These are phyloP conservation scores for Semnornis frantzii DNA, from an alignment of 2,113 vertebrate species.

Conservation along the genomic window DNA sequence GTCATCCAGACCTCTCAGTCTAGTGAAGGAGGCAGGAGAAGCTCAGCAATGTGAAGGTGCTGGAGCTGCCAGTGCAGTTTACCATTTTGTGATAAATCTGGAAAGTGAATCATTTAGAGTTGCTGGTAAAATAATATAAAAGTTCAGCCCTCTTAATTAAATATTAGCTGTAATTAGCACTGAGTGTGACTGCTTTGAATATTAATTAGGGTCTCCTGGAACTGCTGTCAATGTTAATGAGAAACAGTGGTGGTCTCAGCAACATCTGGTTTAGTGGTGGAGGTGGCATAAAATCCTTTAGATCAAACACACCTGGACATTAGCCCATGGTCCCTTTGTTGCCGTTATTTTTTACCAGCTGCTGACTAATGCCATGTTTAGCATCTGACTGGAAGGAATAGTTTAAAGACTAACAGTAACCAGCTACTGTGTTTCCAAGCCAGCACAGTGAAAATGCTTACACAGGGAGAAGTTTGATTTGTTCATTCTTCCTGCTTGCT, in stretches of 20 bases:
- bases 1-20: background rate
- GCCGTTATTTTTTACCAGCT: background rate
- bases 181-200: conserved; percentile 75
- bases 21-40: background rate
- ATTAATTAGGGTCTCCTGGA: conserved; percentile 76
- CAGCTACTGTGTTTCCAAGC: background rate
- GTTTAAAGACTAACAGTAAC: background rate
- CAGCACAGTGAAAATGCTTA: background rate
- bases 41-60: background rate
- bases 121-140: conserved; percentile 55
- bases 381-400: background rate
- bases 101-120: conserved; percentile 30
- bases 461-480: background rate
- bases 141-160: conserved; percentile 80
- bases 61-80: background rate
- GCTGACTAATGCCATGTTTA: background rate
- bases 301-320: background rate
- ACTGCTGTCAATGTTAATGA: conserved; percentile 79
- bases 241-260: conserved; percentile 67
- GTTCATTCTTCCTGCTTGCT: background rate
- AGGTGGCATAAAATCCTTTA: conserved; percentile 8
- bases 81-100: background rate
- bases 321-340: background rate
- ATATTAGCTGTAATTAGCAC: conserved; percentile 82
- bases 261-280: conserved; percentile 77